Percentiles rank a stretch among this genome's conserved stretches.
Evolutionary conservation across 2,888 invertebrate species (phyloP).

Genomic region (Andrena bicolor): DNA sequence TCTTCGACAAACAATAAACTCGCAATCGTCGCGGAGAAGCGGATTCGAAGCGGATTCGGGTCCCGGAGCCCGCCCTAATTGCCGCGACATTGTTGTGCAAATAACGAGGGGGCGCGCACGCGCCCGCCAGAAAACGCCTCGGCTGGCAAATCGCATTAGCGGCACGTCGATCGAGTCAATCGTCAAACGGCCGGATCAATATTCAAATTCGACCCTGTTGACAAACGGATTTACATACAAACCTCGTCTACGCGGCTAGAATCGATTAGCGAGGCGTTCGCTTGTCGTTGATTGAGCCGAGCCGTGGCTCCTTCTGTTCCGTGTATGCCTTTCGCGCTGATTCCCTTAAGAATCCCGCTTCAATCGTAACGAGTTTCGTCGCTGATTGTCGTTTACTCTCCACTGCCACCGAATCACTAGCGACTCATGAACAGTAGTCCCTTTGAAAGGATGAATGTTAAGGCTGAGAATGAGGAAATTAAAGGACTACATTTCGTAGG

Average conservation of each 20-base stretch:
- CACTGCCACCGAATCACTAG: too few relatives aligned
- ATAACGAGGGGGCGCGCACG: constrained; percentile 23
- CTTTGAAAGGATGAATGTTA: too few relatives aligned
- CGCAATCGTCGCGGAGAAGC: constrained; percentile 23
- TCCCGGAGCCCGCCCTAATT: constrained; percentile 42
- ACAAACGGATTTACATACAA: constrained; percentile 80
- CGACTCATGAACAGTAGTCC: too few relatives aligned
- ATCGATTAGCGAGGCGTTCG: constrained; percentile 75
- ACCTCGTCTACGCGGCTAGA: constrained; percentile 67
- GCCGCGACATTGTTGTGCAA: constrained; percentile 57
- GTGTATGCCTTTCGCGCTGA: not conserved
- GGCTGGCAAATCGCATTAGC: constrained; percentile 72
- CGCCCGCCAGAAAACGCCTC: constrained; percentile 56
- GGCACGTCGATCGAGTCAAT: constrained; percentile 76
- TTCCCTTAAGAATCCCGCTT: not conserved
- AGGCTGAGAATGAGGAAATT: too few relatives aligned
- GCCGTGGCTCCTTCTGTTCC: constrained; percentile 11
- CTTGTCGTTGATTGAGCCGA: constrained; percentile 35
- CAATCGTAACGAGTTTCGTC: not conserved
- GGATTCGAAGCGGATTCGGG: constrained; percentile 25
- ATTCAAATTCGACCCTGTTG: constrained; percentile 80
- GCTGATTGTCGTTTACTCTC: too few relatives aligned
- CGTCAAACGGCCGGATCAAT: constrained; percentile 79
- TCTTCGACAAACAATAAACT: constrained; percentile 37
- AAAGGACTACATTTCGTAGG: too few relatives aligned